These are phyloP conservation scores for Enteromius trimaculatus DNA, from an alignment of 2,797 vertebrate genomes.

Conservation along the genomic window DNA sequence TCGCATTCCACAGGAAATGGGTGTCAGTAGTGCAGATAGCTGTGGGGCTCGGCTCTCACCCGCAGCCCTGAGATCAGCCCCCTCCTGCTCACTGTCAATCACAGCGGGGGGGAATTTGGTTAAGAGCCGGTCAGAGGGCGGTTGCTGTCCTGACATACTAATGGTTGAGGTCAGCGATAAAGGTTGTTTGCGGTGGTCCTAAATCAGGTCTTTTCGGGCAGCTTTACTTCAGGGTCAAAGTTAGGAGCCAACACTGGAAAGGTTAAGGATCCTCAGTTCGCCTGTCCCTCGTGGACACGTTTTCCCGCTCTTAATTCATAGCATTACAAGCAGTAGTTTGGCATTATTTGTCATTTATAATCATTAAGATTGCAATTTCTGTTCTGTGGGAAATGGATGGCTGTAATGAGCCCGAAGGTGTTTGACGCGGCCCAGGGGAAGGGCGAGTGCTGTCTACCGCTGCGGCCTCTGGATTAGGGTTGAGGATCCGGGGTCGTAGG, in stretches of 20 bases:
- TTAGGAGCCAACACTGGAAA: slow-evolving; percentile 19
- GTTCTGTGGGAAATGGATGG: slow-evolving; percentile 5
- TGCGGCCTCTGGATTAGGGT: slow-evolving; percentile 33
- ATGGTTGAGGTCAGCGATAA: slow-evolving; percentile 37
- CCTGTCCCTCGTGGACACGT: not conserved
- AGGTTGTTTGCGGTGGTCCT: slow-evolving; percentile 31
- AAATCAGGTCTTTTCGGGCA: slow-evolving; percentile 46
- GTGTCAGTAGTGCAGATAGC: slow-evolving; percentile 56
- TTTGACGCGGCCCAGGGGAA: slow-evolving; percentile 16
- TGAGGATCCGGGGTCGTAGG: slow-evolving; percentile 17
- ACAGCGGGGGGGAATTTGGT: slow-evolving; percentile 40
- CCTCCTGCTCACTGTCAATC: slow-evolving; percentile 44
- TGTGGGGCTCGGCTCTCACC: slow-evolving; percentile 32
- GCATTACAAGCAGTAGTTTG: not conserved
- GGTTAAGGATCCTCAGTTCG: slow-evolving; percentile 25
- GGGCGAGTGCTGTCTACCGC: slow-evolving; percentile 13
- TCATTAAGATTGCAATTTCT: slow-evolving; percentile 6
- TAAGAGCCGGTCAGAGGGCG: slow-evolving; percentile 33
- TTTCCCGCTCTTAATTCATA: slow-evolving; percentile 23
- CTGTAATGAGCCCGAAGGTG: not conserved
- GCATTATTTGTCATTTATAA: slow-evolving; percentile 10
- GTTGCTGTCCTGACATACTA: slow-evolving; percentile 45
- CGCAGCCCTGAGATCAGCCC: slow-evolving; percentile 39
- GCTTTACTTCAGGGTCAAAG: slow-evolving; percentile 46
- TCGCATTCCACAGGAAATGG: slow-evolving; percentile 57